phyloP scores from a whole-genome alignment of 1,140 invertebrate species.

The Aricia agestis region DNA sequence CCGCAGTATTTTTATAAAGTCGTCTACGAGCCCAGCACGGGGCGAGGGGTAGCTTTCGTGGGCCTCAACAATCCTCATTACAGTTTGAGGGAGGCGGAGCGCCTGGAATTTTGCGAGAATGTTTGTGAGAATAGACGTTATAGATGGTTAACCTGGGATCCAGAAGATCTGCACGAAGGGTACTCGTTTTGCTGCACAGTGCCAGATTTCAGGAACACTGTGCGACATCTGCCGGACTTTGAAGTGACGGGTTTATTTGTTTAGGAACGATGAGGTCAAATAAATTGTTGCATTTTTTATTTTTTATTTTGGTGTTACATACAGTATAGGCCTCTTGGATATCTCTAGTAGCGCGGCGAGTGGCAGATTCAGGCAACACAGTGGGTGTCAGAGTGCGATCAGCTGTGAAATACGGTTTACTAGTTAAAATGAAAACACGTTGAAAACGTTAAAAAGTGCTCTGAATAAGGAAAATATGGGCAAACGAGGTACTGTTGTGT shows the following conservation, averaged over 20 bases:
- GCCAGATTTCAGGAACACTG: constrained; percentile 43
- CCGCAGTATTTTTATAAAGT: constrained; percentile 75
- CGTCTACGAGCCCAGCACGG: constrained; percentile 61
- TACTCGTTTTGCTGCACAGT: constrained; percentile 60
- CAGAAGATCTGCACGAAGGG: constrained; percentile 45
- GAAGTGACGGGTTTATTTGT: constrained; percentile 43
- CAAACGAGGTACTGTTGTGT: too few relatives aligned
- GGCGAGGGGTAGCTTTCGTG: constrained; percentile 65
- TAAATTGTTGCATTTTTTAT: too few relatives aligned
- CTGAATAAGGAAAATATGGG: too few relatives aligned
- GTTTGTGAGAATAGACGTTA: constrained; percentile 48
- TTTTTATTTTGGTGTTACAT: too few relatives aligned
- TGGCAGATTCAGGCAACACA: too few relatives aligned
- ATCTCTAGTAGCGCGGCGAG: too few relatives aligned
- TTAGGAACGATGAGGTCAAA: too few relatives aligned
- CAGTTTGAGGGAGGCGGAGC: constrained; percentile 36
- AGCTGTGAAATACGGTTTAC: too few relatives aligned
- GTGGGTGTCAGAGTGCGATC: too few relatives aligned
- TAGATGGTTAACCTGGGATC: constrained; percentile 56
- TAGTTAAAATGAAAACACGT: too few relatives aligned
- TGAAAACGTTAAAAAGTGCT: too few relatives aligned
- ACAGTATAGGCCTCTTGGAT: too few relatives aligned
- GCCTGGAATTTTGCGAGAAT: constrained; percentile 56
- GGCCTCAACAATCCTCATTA: constrained; percentile 76
- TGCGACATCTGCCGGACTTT: constrained; percentile 54